Base-by-base conservation (phyloP, 1,140 invertebrate genomes). In the Gonioctena quinquepunctata region DNA sequence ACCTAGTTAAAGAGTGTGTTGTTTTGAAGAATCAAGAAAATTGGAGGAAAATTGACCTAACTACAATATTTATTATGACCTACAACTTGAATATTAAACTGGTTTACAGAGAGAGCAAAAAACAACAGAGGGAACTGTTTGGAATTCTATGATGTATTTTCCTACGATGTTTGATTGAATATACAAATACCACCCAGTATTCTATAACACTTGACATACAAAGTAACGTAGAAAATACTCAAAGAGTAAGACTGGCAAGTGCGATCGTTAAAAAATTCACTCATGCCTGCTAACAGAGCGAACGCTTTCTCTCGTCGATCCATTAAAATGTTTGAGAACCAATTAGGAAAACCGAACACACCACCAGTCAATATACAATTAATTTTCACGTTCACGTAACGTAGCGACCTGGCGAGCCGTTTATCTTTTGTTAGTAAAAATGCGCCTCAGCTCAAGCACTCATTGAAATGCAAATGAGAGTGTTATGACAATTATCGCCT, bases 391-490 rank as follows among this genome's bases (percentile, higher is more conserved):
- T 61, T 27, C 59, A 61, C 59, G 26, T 23, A 19, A 19, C 59
- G 26, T 23, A 19, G 22, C 18, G 21, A 18, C 33, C 33, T 63
- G 27, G 28, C 61, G 61, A 48, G 19, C 42, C 16, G 61, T 13
- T 48, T 49, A 49, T 63, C 61, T 63, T 63, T 63, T 28, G 61
- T 63, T 48, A 42, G 61, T 63, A 49, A 49, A 59, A 63, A 63
- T 42, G 11, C 27, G 27, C 19, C 61, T 49, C 33, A 7, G 19
- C 33, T 33, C 67, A 59, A 73, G 2, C 33, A 42, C 60, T 68
- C 70, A 76, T 76, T 73, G 63, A 76, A 70, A 76, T 76, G 71
- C 71, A 76, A 76, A 76, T 71, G 70, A 73, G 71, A 68, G 71
- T 72, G 69, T 71, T 67, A 48, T 48, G 71, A 71, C 75, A 76